Percentiles rank a stretch among this genome's conserved stretches.
phyloP scores from a whole-genome alignment of 2,888 invertebrate genomes.

The Tenthredo amoena region DNA sequence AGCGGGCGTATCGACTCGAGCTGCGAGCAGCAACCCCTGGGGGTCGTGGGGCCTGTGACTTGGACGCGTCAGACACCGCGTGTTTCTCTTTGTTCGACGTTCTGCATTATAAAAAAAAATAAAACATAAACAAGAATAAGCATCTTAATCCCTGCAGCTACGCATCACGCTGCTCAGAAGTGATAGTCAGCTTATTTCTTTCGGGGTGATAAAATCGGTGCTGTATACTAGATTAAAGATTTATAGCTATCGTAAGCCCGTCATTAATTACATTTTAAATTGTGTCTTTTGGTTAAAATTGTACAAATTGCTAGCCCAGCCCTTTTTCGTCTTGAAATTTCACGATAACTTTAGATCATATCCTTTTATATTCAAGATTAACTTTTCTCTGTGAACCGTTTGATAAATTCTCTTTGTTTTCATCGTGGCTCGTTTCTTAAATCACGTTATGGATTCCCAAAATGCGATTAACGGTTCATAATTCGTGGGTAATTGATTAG shows the following conservation, averaged over 20 bases:
- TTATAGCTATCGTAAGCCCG: not conserved
- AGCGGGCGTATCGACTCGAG: slow-evolving; percentile 45
- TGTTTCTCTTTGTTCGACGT: slow-evolving; percentile 15
- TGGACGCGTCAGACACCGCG: slow-evolving; percentile 2
- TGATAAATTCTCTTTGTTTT: not conserved
- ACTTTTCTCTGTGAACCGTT: not conserved
- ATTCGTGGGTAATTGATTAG: not conserved
- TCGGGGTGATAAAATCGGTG: slow-evolving; percentile 18
- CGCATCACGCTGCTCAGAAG: not conserved
- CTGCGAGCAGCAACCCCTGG: slow-evolving; percentile 30
- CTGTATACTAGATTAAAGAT: not conserved
- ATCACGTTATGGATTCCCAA: not conserved
- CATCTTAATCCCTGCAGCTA: slow-evolving; percentile 1
- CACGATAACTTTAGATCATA: not conserved
- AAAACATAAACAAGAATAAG: not conserved
- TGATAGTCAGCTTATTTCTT: slow-evolving; percentile 23
- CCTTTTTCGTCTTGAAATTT: not conserved
- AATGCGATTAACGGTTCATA: not conserved
- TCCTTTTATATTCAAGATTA: not conserved
- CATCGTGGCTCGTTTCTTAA: not conserved
- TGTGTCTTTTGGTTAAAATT: not conserved
- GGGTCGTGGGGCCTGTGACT: slow-evolving; percentile 23
- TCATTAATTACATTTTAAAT: not conserved
- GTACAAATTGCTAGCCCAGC: not conserved
- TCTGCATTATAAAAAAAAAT: not conserved